Percentiles rank a stretch among this genome's conserved stretches.
phyloP scores from a whole-genome alignment of 2,888 invertebrate species.

The Sinotaia quadrata region DNA sequence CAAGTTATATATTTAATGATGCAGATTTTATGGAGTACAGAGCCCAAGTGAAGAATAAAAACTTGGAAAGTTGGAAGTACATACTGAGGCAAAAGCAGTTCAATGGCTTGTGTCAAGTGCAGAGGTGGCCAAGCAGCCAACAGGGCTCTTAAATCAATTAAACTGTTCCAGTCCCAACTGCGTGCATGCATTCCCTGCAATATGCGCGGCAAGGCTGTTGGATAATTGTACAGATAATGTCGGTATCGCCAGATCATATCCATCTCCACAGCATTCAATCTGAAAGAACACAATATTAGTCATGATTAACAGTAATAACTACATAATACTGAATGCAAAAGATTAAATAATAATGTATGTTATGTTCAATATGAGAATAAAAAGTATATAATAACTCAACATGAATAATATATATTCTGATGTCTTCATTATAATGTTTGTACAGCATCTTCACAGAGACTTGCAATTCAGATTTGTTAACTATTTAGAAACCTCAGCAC shows the following conservation, averaged over 20 bases:
- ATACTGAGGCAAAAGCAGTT: slow-evolving; percentile 92
- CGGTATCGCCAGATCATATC: slow-evolving; percentile 93
- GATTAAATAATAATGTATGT: not conserved
- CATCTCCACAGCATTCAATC: slow-evolving; percentile 69
- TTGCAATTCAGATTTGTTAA: no score
- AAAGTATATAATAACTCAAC: no score
- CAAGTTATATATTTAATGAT: no score
- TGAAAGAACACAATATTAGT: slow-evolving; percentile 38
- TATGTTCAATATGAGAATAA: not conserved
- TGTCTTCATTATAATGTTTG: no score
- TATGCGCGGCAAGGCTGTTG: slow-evolving; percentile 76
- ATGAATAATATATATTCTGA: no score
- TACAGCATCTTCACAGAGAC: no score
- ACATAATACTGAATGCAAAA: not conserved
- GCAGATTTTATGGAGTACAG: no score
- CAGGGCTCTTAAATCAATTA: slow-evolving; percentile 89
- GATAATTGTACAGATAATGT: slow-evolving; percentile 87
- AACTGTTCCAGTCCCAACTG: slow-evolving; percentile 89
- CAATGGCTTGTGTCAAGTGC: slow-evolving; percentile 90
- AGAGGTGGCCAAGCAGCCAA: slow-evolving; percentile 89
- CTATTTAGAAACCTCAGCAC: no score
- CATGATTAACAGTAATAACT: not conserved
- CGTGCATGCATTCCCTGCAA: slow-evolving; percentile 60
- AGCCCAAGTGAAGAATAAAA: no score
- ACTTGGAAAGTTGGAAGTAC: no score